Conservation (phyloP, 2,888 invertebrate species). For the Empis livida region DNA sequence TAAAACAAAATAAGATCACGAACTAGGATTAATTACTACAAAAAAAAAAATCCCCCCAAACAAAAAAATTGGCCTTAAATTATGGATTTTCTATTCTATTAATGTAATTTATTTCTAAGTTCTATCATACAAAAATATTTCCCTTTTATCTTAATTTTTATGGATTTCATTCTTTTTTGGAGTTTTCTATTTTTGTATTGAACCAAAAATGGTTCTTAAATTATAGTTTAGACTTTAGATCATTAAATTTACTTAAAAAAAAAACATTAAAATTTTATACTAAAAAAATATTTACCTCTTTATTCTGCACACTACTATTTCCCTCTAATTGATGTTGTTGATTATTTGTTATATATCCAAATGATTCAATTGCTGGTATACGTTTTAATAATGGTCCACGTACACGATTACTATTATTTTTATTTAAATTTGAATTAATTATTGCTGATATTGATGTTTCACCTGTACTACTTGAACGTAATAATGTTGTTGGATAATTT, state of each 20-base stretch:
- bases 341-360: slow-evolving; percentile 17
- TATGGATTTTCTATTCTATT: too few species aligned
- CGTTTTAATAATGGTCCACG: slow-evolving; percentile 18
- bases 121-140: too few species aligned
- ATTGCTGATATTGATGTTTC: not conserved
- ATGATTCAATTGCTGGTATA: slow-evolving; percentile 25
- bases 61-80: too few species aligned
- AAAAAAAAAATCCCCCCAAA: too few species aligned
- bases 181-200: too few species aligned
- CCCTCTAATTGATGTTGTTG: slow-evolving; percentile 15
- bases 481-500: not conserved
- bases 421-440: not conserved
- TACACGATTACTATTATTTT: slow-evolving; percentile 1
- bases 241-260: too few species aligned
- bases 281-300: slow-evolving; percentile 21
- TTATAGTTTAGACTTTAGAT: too few species aligned
- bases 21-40: not conserved
- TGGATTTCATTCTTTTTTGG: too few species aligned
- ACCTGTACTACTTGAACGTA: not conserved
- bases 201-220: too few species aligned
- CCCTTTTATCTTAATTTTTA: too few species aligned
- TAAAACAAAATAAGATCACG: not conserved
- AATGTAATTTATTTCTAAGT: too few species aligned
- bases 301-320: slow-evolving; percentile 16
- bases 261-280: not conserved